Percentiles rank a stretch among this genome's conserved stretches.
Evolutionary conservation across 2,888 invertebrate genomes (phyloP).

Genomic region (Leucania comma): DNA sequence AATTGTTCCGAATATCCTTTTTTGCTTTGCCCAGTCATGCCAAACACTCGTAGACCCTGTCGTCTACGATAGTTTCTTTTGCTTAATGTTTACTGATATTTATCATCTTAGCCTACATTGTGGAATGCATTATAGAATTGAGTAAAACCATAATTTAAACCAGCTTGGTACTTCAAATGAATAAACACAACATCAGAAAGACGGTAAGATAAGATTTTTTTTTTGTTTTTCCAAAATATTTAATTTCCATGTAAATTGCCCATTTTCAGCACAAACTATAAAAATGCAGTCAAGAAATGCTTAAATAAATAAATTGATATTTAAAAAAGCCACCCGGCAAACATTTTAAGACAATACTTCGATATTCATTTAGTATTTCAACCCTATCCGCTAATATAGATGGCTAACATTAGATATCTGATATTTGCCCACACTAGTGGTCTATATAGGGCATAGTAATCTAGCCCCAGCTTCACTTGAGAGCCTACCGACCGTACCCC

Average conservation of each 20-base stretch:
- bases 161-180: too few species aligned
- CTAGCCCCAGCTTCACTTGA: constrained; percentile 57
- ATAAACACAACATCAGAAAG: neutral
- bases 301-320: neutral
- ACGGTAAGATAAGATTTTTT: neutral
- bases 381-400: neutral
- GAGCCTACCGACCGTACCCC: constrained; percentile 49
- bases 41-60: too few species aligned
- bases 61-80: too few species aligned
- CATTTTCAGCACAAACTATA: neutral
- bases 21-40: too few species aligned
- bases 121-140: too few species aligned
- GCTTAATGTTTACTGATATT: too few species aligned
- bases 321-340: neutral
- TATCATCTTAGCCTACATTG: too few species aligned
- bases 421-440: constrained; percentile 65
- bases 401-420: constrained; percentile 34
- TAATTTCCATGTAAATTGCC: neutral
- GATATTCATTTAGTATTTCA: constrained; percentile 6
- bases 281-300: neutral
- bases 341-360: neutral
- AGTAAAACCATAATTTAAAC: too few species aligned
- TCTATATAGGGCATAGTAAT: constrained; percentile 65
- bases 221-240: neutral
- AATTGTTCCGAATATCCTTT: too few species aligned